These are phyloP conservation scores for Dryadula phaetusa DNA, from an alignment of 2,888 invertebrate species.

Conservation along the genomic window DNA sequence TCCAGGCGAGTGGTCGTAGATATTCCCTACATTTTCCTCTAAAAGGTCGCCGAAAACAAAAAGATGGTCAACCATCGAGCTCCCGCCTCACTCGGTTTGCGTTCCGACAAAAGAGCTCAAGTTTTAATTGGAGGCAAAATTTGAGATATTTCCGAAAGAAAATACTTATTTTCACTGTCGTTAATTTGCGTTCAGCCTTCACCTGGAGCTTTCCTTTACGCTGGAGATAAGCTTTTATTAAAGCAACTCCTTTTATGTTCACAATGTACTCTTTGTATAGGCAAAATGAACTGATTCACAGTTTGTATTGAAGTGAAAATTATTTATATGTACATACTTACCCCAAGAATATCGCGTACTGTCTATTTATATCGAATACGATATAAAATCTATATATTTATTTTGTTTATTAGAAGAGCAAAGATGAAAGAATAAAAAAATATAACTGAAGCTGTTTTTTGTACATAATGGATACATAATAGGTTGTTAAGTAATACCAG, in stretches of 20 bases:
- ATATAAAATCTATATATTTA: too few species aligned
- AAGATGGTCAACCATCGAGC: constrained; percentile 43
- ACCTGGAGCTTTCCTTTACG: constrained; percentile 23
- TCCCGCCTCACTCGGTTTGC: constrained; percentile 44
- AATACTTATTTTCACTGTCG: constrained; percentile 42
- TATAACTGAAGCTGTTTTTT: too few species aligned
- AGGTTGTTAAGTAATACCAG: too few species aligned
- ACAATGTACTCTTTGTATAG: not conserved
- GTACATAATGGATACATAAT: too few species aligned
- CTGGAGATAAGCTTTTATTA: constrained; percentile 12
- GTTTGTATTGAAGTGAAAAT: too few species aligned
- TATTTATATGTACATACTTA: too few species aligned
- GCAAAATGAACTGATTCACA: not conserved
- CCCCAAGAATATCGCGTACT: too few species aligned
- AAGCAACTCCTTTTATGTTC: not conserved
- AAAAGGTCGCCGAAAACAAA: constrained; percentile 39
- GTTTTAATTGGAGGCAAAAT: constrained; percentile 46
- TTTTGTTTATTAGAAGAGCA: too few species aligned
- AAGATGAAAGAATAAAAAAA: too few species aligned
- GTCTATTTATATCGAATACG: too few species aligned
- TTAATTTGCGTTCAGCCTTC: constrained; percentile 40
- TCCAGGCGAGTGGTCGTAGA: constrained; percentile 20
- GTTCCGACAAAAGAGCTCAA: constrained; percentile 44
- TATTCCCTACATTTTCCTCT: constrained; percentile 28
- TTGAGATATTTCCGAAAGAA: constrained; percentile 45